Conservation (phyloP, 2,888 invertebrate species). For the Mystacides longicornis region DNA sequence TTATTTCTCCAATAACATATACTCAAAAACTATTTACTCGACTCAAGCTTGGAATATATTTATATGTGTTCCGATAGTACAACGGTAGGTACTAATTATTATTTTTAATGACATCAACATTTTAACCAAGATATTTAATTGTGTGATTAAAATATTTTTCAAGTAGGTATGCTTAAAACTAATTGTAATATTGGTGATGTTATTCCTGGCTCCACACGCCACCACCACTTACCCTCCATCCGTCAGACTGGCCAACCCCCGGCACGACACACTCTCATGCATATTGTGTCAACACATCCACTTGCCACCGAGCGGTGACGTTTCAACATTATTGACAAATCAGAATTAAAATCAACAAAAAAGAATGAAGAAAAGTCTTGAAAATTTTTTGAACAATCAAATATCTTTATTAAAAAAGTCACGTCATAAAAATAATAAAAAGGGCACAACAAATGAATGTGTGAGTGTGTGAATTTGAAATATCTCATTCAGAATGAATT, state of each 20-base stretch:
- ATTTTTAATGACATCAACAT: background rate
- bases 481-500: background rate
- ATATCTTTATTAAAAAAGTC: background rate
- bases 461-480: background rate
- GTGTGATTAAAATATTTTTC: background rate
- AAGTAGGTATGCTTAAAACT: background rate
- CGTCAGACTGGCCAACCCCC: too few species aligned
- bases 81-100: background rate
- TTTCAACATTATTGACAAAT: too few species aligned
- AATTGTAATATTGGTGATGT: too few species aligned
- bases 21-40: conserved; percentile 26
- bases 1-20: background rate
- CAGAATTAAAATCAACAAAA: too few species aligned
- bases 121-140: background rate
- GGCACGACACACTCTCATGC: too few species aligned
- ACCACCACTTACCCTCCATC: too few species aligned
- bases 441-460: background rate
- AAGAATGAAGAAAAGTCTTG: too few species aligned
- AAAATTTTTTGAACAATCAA: background rate
- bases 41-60: conserved; percentile 6
- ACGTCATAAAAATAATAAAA: background rate
- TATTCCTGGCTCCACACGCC: too few species aligned
- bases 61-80: background rate
- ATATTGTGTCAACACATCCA: too few species aligned
- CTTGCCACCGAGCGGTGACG: too few species aligned